These are phyloP conservation scores for Zoanthus sansibaricus DNA, from an alignment of 92 coral and sea anemone species.

Conservation along the genomic window DNA sequence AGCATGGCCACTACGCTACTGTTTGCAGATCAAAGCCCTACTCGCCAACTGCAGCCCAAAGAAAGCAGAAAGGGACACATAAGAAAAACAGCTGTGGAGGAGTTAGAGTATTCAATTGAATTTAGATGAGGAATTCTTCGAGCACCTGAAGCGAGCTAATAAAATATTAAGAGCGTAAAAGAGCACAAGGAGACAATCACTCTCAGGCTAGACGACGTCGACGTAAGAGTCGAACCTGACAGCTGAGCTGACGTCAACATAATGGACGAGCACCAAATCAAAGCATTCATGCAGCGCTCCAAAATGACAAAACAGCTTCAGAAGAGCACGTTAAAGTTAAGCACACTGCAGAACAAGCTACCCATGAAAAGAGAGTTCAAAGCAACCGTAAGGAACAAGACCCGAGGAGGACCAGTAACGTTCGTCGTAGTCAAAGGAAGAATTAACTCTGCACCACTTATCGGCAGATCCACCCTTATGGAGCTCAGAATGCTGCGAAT, in stretches of 20 bases:
- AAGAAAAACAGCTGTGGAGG: slow-evolving; percentile 33
- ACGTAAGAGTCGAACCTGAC: slow-evolving; percentile 56
- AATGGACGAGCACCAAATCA: slow-evolving; percentile 64
- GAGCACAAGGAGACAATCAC: slow-evolving; percentile 36
- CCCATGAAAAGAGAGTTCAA: slow-evolving; percentile 66
- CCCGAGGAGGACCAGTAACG: slow-evolving; percentile 49
- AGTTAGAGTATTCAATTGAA: slow-evolving; percentile 39
- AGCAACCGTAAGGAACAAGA: slow-evolving; percentile 50
- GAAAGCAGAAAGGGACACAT: slow-evolving; percentile 18
- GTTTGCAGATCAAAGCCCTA: slow-evolving; percentile 47
- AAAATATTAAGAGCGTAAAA: slow-evolving; percentile 43
- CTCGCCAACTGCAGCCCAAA: slow-evolving; percentile 13
- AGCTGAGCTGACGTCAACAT: slow-evolving; percentile 66
- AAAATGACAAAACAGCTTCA: slow-evolving; percentile 27
- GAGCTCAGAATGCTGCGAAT: slow-evolving; percentile 65
- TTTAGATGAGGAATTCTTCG: slow-evolving; percentile 62
- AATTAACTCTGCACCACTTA: slow-evolving; percentile 66
- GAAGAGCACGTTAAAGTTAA: slow-evolving; percentile 47
- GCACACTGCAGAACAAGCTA: slow-evolving; percentile 56
- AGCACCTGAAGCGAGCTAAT: slow-evolving; percentile 54
- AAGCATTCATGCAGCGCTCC: slow-evolving; percentile 49
- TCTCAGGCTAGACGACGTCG: slow-evolving; percentile 41
- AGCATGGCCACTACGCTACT: slow-evolving; percentile 39
- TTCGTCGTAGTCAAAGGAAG: slow-evolving; percentile 61
- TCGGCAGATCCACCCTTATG: slow-evolving; percentile 56